A percentile compares a stretch with the other conserved stretches of the same genome.
phyloP scores from a whole-genome alignment of 1,140 invertebrate species.

The Heliothis virescens region DNA sequence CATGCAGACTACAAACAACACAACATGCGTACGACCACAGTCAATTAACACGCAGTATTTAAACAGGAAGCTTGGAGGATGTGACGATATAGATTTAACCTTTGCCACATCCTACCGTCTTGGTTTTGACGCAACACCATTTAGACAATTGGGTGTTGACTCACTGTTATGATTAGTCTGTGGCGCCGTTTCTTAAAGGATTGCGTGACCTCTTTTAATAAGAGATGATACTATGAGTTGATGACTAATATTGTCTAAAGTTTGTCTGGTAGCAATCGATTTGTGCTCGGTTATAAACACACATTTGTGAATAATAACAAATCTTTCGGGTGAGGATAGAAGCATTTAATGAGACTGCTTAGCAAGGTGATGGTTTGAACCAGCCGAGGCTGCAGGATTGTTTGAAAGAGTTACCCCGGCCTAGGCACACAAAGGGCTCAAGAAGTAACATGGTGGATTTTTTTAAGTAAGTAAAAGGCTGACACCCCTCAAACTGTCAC shows the following conservation, averaged over 20 bases:
- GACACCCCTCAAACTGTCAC: too few relatives aligned
- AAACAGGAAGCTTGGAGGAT: slow-evolving; percentile 82
- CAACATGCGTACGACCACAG: slow-evolving; percentile 60
- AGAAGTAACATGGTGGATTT: too few relatives aligned
- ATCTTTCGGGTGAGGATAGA: background rate
- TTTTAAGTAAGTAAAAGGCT: too few relatives aligned
- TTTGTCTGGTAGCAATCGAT: too few relatives aligned
- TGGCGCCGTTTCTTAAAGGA: slow-evolving; percentile 35
- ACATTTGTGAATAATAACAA: background rate
- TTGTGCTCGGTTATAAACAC: too few relatives aligned
- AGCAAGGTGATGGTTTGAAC: too few relatives aligned
- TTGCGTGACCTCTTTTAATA: slow-evolving; percentile 35
- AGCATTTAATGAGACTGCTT: too few relatives aligned
- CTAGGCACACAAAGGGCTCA: too few relatives aligned
- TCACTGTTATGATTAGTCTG: slow-evolving; percentile 53
- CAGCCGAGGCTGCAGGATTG: too few relatives aligned
- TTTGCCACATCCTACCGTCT: slow-evolving; percentile 81
- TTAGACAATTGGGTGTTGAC: slow-evolving; percentile 66
- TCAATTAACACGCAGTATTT: slow-evolving; percentile 73
- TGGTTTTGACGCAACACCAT: slow-evolving; percentile 65
- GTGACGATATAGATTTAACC: slow-evolving; percentile 82
- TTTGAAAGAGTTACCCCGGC: too few relatives aligned
- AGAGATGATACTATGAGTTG: background rate
- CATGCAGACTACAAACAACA: slow-evolving; percentile 40
- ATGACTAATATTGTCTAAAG: background rate